Evolutionary conservation across 2,113 vertebrate genomes (phyloP).

Genomic region (Elephas maximus): DNA sequence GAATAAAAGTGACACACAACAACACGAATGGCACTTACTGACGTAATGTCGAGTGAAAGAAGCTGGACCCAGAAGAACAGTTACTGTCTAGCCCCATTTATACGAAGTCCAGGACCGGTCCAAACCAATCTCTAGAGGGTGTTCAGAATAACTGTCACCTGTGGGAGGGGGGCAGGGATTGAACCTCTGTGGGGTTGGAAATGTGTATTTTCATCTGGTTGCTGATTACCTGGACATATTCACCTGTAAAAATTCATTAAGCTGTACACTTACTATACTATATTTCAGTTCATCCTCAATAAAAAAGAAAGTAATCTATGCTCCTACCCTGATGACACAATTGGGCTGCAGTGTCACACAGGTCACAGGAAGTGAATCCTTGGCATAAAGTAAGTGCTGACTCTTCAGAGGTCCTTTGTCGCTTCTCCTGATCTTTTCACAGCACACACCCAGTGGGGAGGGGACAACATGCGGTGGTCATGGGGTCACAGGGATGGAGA

Average conservation of each 20-base stretch:
- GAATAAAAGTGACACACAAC: neutral
- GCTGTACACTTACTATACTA: no score
- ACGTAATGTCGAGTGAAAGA: neutral
- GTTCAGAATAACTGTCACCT: neutral
- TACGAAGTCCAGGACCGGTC: neutral
- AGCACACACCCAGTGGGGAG: no score
- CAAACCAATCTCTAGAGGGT: neutral
- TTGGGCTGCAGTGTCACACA: neutral
- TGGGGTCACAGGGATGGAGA: neutral
- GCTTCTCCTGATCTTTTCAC: neutral
- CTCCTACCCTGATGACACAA: no score
- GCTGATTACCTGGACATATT: neutral
- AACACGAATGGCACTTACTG: neutral
- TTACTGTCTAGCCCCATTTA: neutral
- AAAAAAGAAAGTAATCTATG: neutral
- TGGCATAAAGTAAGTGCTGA: neutral
- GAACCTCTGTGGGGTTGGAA: neutral
- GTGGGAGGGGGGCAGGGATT: accelerated
- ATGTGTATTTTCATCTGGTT: neutral
- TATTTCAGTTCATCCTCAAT: neutral
- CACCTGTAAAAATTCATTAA: neutral
- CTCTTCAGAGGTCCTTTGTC: neutral
- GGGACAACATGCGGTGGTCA: no score
- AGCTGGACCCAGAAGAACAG: neutral
- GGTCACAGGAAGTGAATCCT: neutral